Percentiles rank a stretch among this genome's conserved stretches.
phyloP scores from a whole-genome alignment of 2,113 vertebrate genomes.

The Jaculus jaculus region DNA sequence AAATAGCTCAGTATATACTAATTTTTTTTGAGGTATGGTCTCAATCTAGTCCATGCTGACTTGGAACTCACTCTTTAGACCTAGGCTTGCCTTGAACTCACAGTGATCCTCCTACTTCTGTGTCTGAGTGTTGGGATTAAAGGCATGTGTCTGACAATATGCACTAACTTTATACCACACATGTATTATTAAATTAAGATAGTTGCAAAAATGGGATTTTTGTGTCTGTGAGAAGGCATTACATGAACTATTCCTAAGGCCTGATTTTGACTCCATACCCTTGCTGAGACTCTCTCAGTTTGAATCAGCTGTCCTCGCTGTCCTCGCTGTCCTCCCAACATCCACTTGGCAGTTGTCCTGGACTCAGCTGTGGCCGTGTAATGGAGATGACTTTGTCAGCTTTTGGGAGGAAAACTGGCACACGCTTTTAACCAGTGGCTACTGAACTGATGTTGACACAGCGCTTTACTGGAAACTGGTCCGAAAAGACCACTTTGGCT shows the following conservation, averaged over 20 bases:
- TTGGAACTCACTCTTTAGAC: too few species aligned
- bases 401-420: background rate
- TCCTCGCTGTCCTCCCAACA: too few species aligned
- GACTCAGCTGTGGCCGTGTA: background rate
- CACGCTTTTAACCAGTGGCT: constrained; percentile 10
- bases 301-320: background rate
- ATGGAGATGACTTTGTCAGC: background rate
- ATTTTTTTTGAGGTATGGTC: background rate
- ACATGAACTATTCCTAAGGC: background rate
- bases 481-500: background rate
- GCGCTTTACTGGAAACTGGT: constrained; percentile 54
- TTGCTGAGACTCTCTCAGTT: background rate
- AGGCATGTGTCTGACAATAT: background rate
- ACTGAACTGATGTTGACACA: constrained; percentile 21
- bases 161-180: background rate
- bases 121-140: too few species aligned
- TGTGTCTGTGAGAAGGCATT: background rate
- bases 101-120: too few species aligned
- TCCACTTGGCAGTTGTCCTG: background rate
- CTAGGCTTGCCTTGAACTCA: too few species aligned
- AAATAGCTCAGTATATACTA: background rate
- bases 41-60: too few species aligned
- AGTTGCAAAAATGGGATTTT: background rate
- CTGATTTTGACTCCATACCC: background rate
- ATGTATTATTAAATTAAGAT: background rate